Base-by-base conservation (phyloP, 2,113 vertebrate species). In the Mola mola region DNA sequence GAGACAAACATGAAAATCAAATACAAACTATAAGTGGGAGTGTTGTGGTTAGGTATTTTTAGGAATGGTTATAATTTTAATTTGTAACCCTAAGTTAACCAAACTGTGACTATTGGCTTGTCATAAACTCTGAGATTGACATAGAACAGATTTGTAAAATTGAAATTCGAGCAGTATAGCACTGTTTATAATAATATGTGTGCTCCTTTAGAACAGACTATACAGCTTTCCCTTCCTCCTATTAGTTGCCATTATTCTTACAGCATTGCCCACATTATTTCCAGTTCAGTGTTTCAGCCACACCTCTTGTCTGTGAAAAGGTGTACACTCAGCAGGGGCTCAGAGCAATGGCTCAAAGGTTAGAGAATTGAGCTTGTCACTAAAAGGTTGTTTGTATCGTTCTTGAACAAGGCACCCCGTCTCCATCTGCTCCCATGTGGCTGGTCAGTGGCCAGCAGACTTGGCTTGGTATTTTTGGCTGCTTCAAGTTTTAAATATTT, bases 221-320 rank as follows among this genome's bases (percentile, higher is more conserved):
- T n/a, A n/a, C n/a, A n/a, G n/a, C n/a, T n/a, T 29, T 29, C 13
- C 1, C 21, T n/a, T 15, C 12, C 15, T 8, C 26, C 21, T 34
- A n/a, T 19, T 11, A n/a, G 4, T 3, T 9, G 10, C 15, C 4
- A 15, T 22, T 48, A 41, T 21, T 36, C 1, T 5, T 0, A 11
- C 40, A 31, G 12, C 15, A 12, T 34, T 11, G 4, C 11, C 11
- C 29, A 47, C 5, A 38, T 40, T 5, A 33, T 49, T n/a, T 10
- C 2, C 11, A 20, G 5, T 66, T 62, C 12, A 51, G 10, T n/a
- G 36, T 59, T 73, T 51, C 22, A 57, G 36, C 25, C 38, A 33
- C 33, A 38, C 62, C 42, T 22, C 15, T 13, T 4, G 11, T 66
- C 9, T 36, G n/a, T 47, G 51, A 52, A 62, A 53, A 4, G 31